Conservation (phyloP, 1,140 invertebrate species). For the Apis florea region DNA sequence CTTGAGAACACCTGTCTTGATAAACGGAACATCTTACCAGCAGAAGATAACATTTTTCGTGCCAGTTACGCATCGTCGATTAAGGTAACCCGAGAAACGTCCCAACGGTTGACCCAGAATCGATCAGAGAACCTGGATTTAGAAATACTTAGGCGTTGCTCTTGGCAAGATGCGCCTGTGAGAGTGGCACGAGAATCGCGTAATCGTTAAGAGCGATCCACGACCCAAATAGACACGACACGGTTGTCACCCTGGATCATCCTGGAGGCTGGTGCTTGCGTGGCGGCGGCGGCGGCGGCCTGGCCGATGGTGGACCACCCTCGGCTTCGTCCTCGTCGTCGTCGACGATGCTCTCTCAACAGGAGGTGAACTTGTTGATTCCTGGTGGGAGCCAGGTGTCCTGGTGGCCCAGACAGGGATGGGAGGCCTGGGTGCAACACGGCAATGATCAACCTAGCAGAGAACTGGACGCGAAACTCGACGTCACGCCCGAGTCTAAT, state of each 20-base stretch:
- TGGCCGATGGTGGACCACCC: slow-evolving; percentile 20
- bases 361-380: slow-evolving; percentile 51
- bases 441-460: slow-evolving; percentile 41
- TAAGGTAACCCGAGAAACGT: neutral
- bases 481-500: slow-evolving; percentile 75
- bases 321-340: slow-evolving; percentile 50
- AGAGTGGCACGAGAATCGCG: slow-evolving; percentile 4
- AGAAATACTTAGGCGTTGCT: slow-evolving; percentile 68
- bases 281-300: slow-evolving; percentile 25
- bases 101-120: slow-evolving; percentile 56
- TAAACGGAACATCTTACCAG: no score
- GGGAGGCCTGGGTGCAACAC: slow-evolving; percentile 69
- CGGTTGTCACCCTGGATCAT: slow-evolving; percentile 51
- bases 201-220: neutral
- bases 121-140: slow-evolving; percentile 61
- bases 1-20: no score
- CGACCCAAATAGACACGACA: neutral
- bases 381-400: slow-evolving; percentile 28
- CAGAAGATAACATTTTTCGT: neutral
- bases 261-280: slow-evolving; percentile 41
- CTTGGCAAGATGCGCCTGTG: slow-evolving; percentile 60
- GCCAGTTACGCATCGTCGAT: neutral
- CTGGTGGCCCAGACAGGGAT: slow-evolving; percentile 64
- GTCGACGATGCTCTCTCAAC: slow-evolving; percentile 36
- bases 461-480: slow-evolving; percentile 60